These are phyloP conservation scores for Hippolais icterina DNA, from an alignment of 2,113 vertebrate species.

Conservation along the genomic window DNA sequence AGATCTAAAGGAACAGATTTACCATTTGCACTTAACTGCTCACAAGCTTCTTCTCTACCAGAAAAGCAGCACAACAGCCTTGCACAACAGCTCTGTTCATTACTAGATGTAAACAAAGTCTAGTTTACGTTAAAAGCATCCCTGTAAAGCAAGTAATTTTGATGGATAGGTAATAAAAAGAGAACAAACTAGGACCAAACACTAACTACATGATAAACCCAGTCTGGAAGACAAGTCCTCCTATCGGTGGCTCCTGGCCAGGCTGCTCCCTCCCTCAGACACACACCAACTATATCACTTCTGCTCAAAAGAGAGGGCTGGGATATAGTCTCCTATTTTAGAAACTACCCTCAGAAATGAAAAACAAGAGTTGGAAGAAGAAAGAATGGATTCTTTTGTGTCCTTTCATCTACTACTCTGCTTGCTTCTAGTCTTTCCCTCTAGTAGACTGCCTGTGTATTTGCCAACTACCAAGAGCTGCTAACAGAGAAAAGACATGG, in stretches of 20 bases:
- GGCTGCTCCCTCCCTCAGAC: rapidly evolving
- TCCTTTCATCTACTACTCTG: neutral
- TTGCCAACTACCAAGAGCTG: neutral
- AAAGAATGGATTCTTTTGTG: neutral
- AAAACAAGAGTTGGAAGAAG: neutral
- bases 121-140: neutral
- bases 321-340: neutral
- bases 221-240: neutral
- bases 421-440: neutral
- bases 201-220: neutral
- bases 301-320: neutral
- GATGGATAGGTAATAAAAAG: neutral
- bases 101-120: neutral
- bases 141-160: neutral
- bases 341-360: neutral
- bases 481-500: neutral
- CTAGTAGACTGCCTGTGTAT: neutral
- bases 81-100: neutral
- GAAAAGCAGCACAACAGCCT: neutral
- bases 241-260: rapidly evolving
- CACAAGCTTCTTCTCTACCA: neutral
- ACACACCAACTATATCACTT: neutral
- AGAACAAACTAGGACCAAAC: neutral
- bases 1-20: neutral
- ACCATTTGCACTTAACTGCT: neutral